These are phyloP conservation scores for Mystacornis crossleyi DNA, from an alignment of 2,113 vertebrate genomes.

Conservation along the genomic window DNA sequence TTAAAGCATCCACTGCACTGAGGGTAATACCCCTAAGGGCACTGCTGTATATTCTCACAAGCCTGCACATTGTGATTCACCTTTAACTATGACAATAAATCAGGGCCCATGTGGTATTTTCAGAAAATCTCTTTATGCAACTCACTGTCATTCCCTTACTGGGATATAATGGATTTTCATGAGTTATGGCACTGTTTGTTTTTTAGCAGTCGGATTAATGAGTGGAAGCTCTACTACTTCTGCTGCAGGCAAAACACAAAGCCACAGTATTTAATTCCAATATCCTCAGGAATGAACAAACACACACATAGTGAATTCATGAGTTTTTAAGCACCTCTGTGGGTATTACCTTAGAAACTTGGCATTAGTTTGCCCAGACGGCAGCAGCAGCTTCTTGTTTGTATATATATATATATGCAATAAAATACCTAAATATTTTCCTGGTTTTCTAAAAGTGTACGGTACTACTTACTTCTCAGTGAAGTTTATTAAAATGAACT, in stretches of 20 bases:
- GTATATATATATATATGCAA: too few species aligned
- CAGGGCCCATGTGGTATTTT: background rate
- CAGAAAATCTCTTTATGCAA: background rate
- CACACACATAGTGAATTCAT: background rate
- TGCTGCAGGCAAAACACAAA: background rate
- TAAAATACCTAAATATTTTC: too few species aligned
- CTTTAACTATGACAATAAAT: background rate
- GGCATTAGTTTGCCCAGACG: background rate
- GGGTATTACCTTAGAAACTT: background rate
- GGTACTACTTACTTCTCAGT: too few species aligned
- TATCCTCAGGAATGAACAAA: background rate
- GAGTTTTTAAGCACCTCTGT: background rate
- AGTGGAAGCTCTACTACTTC: background rate
- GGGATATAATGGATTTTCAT: background rate
- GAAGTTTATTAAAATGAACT: too few species aligned
- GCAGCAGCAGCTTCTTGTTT: background rate
- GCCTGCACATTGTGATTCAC: background rate
- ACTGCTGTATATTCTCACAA: background rate
- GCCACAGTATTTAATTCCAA: background rate
- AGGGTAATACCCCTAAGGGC: background rate
- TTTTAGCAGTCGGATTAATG: background rate
- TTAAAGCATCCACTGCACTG: background rate
- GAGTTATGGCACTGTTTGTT: background rate
- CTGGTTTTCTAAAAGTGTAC: too few species aligned
- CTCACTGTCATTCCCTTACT: background rate